Evolutionary conservation across 2,888 invertebrate genomes (phyloP).

Genomic region (Lasioglossum morio): DNA sequence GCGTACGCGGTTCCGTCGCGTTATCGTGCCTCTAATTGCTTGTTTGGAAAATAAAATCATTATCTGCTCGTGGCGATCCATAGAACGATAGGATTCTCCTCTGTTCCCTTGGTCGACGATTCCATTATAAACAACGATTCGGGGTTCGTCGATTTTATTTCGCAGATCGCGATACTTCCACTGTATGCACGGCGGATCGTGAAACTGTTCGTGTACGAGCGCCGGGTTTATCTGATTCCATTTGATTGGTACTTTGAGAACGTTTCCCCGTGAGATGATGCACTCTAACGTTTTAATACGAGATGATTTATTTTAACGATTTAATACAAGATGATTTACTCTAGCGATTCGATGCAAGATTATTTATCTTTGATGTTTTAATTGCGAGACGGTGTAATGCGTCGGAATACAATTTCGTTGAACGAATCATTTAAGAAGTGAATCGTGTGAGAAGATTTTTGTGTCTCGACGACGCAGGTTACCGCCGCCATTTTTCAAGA

Average conservation of each 20-base stretch:
- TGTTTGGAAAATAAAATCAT: constrained; percentile 33
- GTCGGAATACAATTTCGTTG: neutral
- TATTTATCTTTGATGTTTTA: constrained; percentile 1
- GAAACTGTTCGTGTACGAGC: constrained; percentile 8
- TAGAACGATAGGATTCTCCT: constrained; percentile 13
- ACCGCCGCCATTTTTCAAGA: neutral
- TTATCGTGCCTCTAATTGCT: constrained; percentile 46
- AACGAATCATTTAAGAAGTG: neutral
- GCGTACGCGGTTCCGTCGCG: constrained; percentile 32
- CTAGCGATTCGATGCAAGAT: neutral
- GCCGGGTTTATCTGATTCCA: neutral
- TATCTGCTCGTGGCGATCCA: constrained; percentile 22
- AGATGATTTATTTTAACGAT: too few species aligned
- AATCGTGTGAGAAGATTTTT: neutral
- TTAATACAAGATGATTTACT: neutral
- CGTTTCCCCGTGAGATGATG: neutral
- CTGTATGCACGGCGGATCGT: neutral
- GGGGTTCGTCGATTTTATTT: neutral
- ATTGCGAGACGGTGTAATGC: neutral
- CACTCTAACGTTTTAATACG: neutral
- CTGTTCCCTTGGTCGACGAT: neutral
- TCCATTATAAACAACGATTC: neutral
- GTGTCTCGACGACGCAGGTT: neutral
- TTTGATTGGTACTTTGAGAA: neutral
- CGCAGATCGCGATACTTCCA: neutral